Conservation (phyloP, 2,113 vertebrate genomes). For the Oncorhynchus masou region DNA sequence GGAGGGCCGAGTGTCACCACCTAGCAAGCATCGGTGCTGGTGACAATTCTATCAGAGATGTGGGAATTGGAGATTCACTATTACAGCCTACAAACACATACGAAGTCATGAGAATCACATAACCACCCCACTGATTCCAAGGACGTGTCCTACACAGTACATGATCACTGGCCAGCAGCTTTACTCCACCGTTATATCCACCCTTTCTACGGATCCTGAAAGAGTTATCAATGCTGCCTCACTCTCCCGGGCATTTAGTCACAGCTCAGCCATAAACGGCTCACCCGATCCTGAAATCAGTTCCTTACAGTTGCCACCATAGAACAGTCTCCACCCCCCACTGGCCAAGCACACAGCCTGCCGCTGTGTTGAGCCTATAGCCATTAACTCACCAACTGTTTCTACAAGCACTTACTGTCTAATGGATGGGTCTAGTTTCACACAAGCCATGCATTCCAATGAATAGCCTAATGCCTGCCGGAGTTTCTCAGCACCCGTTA, state of each 20-base stretch:
- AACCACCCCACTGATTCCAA: too few species aligned
- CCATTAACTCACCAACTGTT: too few species aligned
- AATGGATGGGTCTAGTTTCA: slow-evolving; percentile 33
- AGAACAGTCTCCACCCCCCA: slow-evolving; percentile 25
- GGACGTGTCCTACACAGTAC: too few species aligned
- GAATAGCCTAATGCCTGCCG: slow-evolving; percentile 29
- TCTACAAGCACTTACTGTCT: not conserved
- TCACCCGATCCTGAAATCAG: slow-evolving; percentile 28
- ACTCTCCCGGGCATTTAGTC: slow-evolving; percentile 18
- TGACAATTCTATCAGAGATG: not conserved
- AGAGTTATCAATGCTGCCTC: slow-evolving; percentile 1
- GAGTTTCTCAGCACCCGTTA: slow-evolving; percentile 20
- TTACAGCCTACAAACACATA: not conserved
- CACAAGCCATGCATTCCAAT: slow-evolving; percentile 34
- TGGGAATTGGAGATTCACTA: not conserved
- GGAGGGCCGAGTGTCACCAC: too few species aligned
- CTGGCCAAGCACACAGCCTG: not conserved
- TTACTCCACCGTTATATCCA: slow-evolving; percentile 7
- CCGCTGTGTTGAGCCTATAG: not conserved
- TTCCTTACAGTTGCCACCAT: not conserved
- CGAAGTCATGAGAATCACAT: too few species aligned
- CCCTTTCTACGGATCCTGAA: not conserved
- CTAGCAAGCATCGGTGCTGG: not conserved
- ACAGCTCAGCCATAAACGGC: slow-evolving; percentile 32
- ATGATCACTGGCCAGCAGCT: not conserved